These are phyloP conservation scores for Gibbula magus DNA, from an alignment of 2,888 invertebrate species.

Conservation along the genomic window DNA sequence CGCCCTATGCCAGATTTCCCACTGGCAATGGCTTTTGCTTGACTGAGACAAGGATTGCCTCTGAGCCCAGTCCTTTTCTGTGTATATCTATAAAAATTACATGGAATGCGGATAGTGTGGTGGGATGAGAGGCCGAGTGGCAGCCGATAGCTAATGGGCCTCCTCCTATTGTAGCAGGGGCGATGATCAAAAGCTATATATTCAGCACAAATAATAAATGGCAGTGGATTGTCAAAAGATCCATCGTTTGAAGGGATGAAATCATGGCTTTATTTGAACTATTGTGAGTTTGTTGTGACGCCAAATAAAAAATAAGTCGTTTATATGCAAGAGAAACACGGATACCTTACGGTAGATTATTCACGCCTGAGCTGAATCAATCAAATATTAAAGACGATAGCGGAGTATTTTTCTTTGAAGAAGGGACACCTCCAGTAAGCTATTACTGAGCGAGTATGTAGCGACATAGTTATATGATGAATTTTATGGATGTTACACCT, in stretches of 20 bases:
- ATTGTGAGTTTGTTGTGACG: conserved; percentile 1
- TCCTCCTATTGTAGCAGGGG: neutral
- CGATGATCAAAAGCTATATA: conserved; percentile 23
- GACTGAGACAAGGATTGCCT: neutral
- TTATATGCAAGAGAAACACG: neutral
- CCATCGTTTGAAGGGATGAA: conserved; percentile 2
- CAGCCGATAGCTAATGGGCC: neutral
- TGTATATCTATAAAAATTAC: conserved; percentile 17
- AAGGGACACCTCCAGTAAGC: neutral
- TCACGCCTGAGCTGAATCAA: neutral
- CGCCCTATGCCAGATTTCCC: neutral
- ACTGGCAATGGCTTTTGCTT: neutral
- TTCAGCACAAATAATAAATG: conserved; percentile 3
- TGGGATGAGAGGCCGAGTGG: neutral
- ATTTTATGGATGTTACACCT: no score
- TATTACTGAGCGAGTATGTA: no score
- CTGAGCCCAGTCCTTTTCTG: neutral
- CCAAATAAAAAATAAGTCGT: conserved; percentile 13
- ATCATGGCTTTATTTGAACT: conserved; percentile 8
- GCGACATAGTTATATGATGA: no score
- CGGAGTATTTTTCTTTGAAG: neutral
- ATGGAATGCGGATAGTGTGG: neutral
- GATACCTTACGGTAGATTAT: neutral
- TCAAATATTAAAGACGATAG: conserved; percentile 4
- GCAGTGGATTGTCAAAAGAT: neutral